These are phyloP conservation scores for Stenolophus ochropezus DNA, from an alignment of 2,888 invertebrate genomes.

Conservation along the genomic window DNA sequence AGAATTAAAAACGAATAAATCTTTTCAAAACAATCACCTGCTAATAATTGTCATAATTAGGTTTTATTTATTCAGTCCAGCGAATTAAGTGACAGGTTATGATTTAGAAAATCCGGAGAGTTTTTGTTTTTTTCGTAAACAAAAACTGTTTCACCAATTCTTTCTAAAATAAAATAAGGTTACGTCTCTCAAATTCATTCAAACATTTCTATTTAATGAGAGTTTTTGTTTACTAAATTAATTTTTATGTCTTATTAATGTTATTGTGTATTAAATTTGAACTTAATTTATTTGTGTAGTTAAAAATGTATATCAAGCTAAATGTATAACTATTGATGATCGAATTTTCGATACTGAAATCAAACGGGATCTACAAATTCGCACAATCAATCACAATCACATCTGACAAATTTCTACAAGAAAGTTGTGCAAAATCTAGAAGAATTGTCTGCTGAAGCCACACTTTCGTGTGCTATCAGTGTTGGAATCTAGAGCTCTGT, in stretches of 20 bases:
- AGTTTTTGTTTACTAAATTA: too few relatives aligned
- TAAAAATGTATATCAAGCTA: too few relatives aligned
- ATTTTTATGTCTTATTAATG: too few relatives aligned
- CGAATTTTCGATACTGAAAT: too few relatives aligned
- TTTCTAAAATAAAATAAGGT: too few relatives aligned
- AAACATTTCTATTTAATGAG: too few relatives aligned
- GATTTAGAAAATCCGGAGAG: not conserved
- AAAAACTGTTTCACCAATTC: too few relatives aligned
- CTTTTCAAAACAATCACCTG: not conserved
- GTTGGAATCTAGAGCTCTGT: constrained; percentile 22
- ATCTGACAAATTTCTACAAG: not conserved
- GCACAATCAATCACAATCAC: not conserved
- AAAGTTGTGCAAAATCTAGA: not conserved
- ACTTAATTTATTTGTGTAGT: too few relatives aligned
- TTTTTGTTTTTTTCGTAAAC: not conserved
- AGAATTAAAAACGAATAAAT: constrained; percentile 24
- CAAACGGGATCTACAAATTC: not conserved
- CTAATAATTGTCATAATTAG: not conserved
- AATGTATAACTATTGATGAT: too few relatives aligned
- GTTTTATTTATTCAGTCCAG: not conserved
- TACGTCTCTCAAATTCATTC: too few relatives aligned
- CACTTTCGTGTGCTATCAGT: not conserved
- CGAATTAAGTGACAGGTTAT: not conserved
- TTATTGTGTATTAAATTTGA: too few relatives aligned
- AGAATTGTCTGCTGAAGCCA: not conserved